Evolutionary conservation across 2,113 vertebrate genomes (phyloP).

Genomic region (Ariopsis seemanni): DNA sequence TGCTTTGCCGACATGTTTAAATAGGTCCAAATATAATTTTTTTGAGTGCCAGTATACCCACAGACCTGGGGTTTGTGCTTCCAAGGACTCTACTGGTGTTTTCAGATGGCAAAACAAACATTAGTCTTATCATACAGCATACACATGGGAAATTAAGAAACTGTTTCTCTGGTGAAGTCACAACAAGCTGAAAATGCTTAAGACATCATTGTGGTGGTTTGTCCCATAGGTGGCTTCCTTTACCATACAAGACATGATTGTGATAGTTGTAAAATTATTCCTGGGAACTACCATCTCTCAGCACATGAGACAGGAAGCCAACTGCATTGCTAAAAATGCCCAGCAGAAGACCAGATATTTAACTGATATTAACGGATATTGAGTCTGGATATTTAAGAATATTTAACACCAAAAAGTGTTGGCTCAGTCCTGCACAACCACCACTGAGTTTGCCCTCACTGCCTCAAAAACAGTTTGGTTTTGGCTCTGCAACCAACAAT

Average conservation of each 20-base stretch:
- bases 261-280: background rate
- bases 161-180: background rate
- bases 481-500: background rate
- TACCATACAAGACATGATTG: background rate
- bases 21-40: background rate
- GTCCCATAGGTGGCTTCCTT: background rate
- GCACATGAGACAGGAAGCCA: background rate
- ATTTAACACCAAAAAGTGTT: background rate
- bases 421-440: background rate
- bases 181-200: background rate
- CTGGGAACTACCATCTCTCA: background rate
- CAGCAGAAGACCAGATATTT: background rate
- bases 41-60: background rate
- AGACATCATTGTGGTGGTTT: background rate
- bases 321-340: background rate
- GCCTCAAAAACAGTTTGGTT: background rate
- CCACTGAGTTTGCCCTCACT: background rate
- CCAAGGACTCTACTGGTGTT: background rate
- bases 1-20: background rate
- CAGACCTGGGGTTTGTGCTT: background rate
- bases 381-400: background rate
- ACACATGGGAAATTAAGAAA: background rate
- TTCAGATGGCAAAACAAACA: background rate
- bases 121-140: background rate
- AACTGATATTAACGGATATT: no score